Evolutionary conservation across 1,140 invertebrate species (phyloP).

Genomic region (Octopus bimaculoides): DNA sequence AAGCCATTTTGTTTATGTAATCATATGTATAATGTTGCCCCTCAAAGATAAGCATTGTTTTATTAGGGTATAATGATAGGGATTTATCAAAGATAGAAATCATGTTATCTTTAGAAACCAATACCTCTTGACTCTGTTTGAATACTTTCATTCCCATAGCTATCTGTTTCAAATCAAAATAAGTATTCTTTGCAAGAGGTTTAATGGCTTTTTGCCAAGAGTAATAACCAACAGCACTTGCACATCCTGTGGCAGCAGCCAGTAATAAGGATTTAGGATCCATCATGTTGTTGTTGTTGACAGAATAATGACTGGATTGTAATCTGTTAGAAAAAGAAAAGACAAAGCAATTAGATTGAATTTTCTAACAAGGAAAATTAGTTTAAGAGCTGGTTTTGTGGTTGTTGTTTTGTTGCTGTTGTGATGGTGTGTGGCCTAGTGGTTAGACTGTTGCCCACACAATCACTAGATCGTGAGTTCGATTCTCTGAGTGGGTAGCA

Average conservation of each 20-base stretch:
- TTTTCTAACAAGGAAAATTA: too few relatives aligned
- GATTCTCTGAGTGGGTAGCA: too few relatives aligned
- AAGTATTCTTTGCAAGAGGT: constrained; percentile 33
- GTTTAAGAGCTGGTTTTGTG: too few relatives aligned
- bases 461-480: too few relatives aligned
- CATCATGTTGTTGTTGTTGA: too few relatives aligned
- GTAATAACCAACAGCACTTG: constrained; percentile 19
- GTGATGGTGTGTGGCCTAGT: too few relatives aligned
- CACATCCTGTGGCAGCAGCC: constrained; percentile 21
- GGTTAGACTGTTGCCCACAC: too few relatives aligned
- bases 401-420: too few relatives aligned
- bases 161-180: constrained; percentile 22
- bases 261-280: constrained; percentile 10
- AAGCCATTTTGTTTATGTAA: constrained; percentile 40
- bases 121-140: constrained; percentile 14
- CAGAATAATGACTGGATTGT: too few relatives aligned
- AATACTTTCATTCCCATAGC: constrained; percentile 4
- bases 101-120: constrained; percentile 15
- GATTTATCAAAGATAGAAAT: constrained; percentile 43
- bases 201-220: constrained; percentile 27
- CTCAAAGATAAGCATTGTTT: constrained; percentile 41
- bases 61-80: constrained; percentile 27
- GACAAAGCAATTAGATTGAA: too few relatives aligned
- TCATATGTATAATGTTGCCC: constrained; percentile 37
- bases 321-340: too few relatives aligned